Evolutionary conservation across 2,113 vertebrate species (phyloP).

Genomic region (Ceyx margarethae): DNA sequence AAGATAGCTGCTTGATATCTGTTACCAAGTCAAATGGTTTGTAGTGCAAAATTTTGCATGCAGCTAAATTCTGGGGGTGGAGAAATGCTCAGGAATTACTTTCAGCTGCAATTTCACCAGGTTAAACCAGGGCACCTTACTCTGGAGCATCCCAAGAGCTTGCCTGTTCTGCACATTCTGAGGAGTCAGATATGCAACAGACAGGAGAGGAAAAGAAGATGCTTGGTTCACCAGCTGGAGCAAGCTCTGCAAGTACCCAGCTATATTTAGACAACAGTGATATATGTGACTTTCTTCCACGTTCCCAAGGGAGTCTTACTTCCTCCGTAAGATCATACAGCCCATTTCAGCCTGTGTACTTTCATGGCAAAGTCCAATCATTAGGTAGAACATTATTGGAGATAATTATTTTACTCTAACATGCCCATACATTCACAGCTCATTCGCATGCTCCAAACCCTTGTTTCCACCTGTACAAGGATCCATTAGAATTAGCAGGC

Average conservation of each 20-base stretch:
- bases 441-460: rapidly evolving
- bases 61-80: not conserved
- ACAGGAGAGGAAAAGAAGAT: not conserved
- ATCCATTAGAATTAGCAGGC: not conserved
- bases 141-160: not conserved
- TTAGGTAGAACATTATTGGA: not conserved
- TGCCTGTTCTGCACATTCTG: rapidly evolving
- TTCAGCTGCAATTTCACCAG: not conserved
- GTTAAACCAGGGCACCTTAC: not conserved
- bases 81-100: not conserved
- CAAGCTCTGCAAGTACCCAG: not conserved
- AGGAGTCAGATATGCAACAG: not conserved
- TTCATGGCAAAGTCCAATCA: not conserved
- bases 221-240: not conserved
- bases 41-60: not conserved
- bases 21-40: not conserved
- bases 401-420: not conserved
- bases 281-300: not conserved
- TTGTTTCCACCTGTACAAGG: not conserved
- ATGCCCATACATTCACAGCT: not conserved
- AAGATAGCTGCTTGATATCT: not conserved
- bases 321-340: not conserved
- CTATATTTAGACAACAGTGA: not conserved
- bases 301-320: not conserved
- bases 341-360: not conserved